Conservation (phyloP, 2,113 vertebrate species). For the Acanthochromis polyacanthus region DNA sequence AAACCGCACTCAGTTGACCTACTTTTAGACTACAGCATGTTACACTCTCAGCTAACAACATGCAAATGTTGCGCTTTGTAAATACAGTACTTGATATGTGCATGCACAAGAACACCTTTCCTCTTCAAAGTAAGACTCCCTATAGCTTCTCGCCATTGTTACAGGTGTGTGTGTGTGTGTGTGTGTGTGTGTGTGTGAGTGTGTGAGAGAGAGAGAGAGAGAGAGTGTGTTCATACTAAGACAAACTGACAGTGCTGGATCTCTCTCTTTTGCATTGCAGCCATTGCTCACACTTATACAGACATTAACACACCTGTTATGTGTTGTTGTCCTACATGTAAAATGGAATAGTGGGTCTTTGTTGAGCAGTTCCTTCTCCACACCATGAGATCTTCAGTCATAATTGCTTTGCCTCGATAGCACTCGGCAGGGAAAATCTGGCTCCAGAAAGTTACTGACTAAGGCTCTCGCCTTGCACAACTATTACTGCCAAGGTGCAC, state of each 20-base stretch:
- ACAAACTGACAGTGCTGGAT: background rate
- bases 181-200: conserved; percentile 2
- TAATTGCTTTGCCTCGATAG: conserved; percentile 43
- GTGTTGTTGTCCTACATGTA: conserved; percentile 45
- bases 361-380: conserved; percentile 37
- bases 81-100: background rate
- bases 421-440: conserved; percentile 41
- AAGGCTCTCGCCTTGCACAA: conserved; percentile 30
- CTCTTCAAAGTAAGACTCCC: background rate
- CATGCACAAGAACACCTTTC: background rate
- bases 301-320: conserved; percentile 20
- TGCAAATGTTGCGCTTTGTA: conserved; percentile 12
- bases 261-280: background rate
- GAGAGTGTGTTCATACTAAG: conserved; percentile 13
- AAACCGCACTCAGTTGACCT: conserved; percentile 18
- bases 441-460: conserved; percentile 41
- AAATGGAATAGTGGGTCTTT: conserved; percentile 33
- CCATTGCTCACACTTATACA: conserved; percentile 13
- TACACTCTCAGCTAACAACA: background rate
- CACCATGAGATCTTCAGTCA: conserved; percentile 31
- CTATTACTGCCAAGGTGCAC: conserved; percentile 41
- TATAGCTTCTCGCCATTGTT: background rate
- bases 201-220: too few relatives aligned
- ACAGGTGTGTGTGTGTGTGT: background rate
- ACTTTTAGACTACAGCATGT: conserved; percentile 19